A percentile compares a stretch with the other conserved stretches of the same genome.
These are phyloP conservation scores for Drosophila melanocephala DNA, from an alignment of 2,888 invertebrate species.

Conservation along the genomic window DNA sequence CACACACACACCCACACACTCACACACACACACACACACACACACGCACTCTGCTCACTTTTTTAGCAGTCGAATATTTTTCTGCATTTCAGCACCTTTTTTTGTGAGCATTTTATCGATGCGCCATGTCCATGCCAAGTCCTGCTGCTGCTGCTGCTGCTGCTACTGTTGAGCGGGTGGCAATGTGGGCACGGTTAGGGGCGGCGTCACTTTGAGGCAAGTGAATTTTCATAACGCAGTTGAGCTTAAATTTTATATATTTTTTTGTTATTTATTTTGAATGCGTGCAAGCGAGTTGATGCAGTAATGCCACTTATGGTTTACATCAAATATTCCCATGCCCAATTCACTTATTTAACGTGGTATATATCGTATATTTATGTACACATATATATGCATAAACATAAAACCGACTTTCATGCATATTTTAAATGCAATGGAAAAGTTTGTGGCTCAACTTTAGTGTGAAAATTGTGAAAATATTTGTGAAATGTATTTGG, in stretches of 20 bases:
- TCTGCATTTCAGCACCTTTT: slow-evolving; percentile 39
- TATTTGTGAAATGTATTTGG: slow-evolving; percentile 34
- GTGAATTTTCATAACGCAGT: slow-evolving; percentile 50
- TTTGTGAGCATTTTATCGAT: slow-evolving; percentile 45
- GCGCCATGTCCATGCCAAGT: slow-evolving; percentile 23
- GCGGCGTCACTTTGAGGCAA: not conserved
- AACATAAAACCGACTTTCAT: slow-evolving; percentile 58
- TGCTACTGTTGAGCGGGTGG: not conserved
- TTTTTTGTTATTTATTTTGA: not conserved
- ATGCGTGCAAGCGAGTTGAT: slow-evolving; percentile 4
- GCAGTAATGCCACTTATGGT: slow-evolving; percentile 41
- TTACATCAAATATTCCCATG: not conserved
- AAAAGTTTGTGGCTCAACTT: slow-evolving; percentile 62
- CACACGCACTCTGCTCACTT: not conserved
- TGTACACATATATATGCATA: slow-evolving; percentile 47
- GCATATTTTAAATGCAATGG: slow-evolving; percentile 69
- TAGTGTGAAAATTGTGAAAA: slow-evolving; percentile 63
- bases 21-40: not conserved
- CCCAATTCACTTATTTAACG: not conserved
- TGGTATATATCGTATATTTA: not conserved
- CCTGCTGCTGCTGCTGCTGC: not conserved
- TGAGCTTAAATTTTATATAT: slow-evolving; percentile 23
- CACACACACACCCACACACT: not conserved
- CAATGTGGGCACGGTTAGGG: too few relatives aligned
- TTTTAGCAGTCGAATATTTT: slow-evolving; percentile 27